These are phyloP conservation scores for Emydoidea blandingii DNA, from an alignment of 2,797 vertebrate species.

Conservation along the genomic window DNA sequence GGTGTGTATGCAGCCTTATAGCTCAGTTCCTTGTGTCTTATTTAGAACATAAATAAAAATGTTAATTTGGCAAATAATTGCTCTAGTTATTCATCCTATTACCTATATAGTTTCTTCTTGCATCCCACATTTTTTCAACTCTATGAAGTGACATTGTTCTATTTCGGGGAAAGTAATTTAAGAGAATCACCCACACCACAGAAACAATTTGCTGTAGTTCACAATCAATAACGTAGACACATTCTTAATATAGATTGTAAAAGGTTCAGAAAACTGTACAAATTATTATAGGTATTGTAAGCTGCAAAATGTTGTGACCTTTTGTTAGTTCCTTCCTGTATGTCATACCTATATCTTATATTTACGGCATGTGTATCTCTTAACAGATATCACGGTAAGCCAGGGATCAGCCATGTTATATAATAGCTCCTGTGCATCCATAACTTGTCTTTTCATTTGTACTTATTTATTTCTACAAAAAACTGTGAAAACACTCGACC, in stretches of 20 bases:
- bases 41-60: constrained; percentile 17
- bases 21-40: constrained; percentile 37
- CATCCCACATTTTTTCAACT: background rate
- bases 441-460: background rate
- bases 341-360: background rate
- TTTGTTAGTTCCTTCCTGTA: constrained; percentile 1
- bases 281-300: background rate
- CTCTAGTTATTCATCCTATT: background rate
- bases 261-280: background rate
- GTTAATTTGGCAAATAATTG: background rate
- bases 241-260: background rate
- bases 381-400: background rate
- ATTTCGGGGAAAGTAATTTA: background rate
- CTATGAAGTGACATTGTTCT: background rate
- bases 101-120: background rate
- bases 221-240: background rate
- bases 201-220: constrained; percentile 10
- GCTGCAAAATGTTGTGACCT: background rate
- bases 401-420: constrained; percentile 40
- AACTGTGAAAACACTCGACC: background rate
- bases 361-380: background rate
- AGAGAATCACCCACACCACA: constrained; percentile 4
- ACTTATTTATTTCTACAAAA: background rate
- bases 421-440: background rate
- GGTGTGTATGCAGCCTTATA: background rate